Base-by-base conservation (phyloP, 2,113 vertebrate genomes). In the Tinamus guttatus region DNA sequence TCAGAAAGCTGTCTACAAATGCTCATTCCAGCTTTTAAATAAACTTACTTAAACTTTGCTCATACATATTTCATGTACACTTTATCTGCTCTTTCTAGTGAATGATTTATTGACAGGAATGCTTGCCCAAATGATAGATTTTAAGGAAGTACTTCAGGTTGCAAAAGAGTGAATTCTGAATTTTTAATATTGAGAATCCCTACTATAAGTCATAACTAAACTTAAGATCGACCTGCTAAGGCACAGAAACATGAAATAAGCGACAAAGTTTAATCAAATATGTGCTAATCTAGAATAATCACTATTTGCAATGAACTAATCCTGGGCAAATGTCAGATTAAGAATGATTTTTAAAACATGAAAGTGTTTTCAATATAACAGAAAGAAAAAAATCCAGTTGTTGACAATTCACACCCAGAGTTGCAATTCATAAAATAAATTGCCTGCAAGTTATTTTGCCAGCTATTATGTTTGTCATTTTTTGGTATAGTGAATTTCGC, bases 61-160 rank as follows among this genome's bases (percentile, higher is more conserved):
- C 67, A 84, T 94, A 73, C 43, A 89, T 93, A 89, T 92, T 95
- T 93, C 24, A 90, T 74, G 49, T 63, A 40, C 19, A 24, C 32
- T 89, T 94, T 93, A 94, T 95, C 85, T 90, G 83, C 93, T 94
- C 58, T 70, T 81, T 64, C 52, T 89, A 73, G 70, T 93, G 65
- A 95, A 79, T 93, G 82, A 95, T 93, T 93, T 95, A 65, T 87
- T 95, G 65, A 11, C 60, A 73, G 56, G 76, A 89, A 87, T 88
- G 83, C 90, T 96, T 62, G 63, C 45, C 38, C 52, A 89, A 95
- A 73, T 90, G 25, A 62, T 74, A 36, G 51, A 86, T 75, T 90
- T 84, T 85, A 81, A 93, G 58, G 58, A 27, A 54, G 19, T 41
- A 43, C 40, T 73, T 82, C 58, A 62, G 30, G 27, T 81, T n/a